phyloP scores from a whole-genome alignment of 2,113 vertebrate species.

The Baryphthengus martii region DNA sequence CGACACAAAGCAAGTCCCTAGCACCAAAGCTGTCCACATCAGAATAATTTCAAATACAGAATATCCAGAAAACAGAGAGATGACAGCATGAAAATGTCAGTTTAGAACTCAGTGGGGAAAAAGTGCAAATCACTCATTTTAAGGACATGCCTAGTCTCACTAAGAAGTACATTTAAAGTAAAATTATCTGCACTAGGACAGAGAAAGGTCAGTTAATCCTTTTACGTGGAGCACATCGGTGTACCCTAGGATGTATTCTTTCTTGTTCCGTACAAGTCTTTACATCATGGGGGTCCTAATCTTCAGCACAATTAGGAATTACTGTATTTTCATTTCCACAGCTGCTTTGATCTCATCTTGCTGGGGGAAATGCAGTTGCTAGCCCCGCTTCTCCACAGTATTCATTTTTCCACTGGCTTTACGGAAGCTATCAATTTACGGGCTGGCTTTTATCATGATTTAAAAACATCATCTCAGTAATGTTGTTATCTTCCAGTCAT shows the following conservation, averaged over 20 bases:
- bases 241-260: background rate
- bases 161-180: background rate
- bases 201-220: background rate
- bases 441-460: background rate
- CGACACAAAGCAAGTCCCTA: fast-evolving
- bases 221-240: background rate
- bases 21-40: background rate
- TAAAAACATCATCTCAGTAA: constrained; percentile 23
- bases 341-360: background rate
- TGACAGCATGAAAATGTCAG: background rate
- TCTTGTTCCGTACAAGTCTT: background rate
- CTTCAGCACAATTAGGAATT: constrained; percentile 10
- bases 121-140: background rate
- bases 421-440: background rate
- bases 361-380: background rate
- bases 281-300: background rate
- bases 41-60: background rate
- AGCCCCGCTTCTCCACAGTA: background rate
- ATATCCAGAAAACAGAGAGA: background rate
- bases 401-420: constrained; percentile 11
- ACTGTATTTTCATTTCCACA: background rate
- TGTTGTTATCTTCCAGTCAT: constrained; percentile 9
- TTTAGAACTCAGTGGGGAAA: background rate
- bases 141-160: background rate
- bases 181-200: background rate